Percentiles rank a stretch among this genome's conserved stretches.
Conservation (phyloP, 1,140 invertebrate species). For the Brachionus paranguensis region DNA sequence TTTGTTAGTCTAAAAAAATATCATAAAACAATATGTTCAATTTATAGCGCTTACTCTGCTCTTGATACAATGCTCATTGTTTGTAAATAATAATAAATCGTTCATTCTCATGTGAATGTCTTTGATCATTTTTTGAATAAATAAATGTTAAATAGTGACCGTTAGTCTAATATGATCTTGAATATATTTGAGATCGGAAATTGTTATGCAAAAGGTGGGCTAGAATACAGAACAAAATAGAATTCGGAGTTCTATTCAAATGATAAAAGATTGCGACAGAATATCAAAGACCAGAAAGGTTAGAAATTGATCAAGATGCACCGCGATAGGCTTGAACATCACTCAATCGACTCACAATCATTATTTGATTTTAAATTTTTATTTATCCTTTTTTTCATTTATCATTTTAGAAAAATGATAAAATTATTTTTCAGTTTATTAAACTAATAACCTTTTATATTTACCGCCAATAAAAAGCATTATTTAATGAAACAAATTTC, state of each 20-base stretch:
- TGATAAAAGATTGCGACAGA: background rate
- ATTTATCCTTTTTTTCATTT: no score
- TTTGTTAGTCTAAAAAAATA: background rate
- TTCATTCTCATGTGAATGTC: background rate
- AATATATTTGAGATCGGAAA: background rate
- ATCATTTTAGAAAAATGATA: no score
- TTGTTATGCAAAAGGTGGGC: background rate
- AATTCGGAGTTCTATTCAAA: background rate
- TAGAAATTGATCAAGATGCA: background rate
- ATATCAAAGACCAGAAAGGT: background rate
- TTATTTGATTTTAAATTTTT: no score
- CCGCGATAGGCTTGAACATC: background rate
- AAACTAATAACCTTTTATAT: no score
- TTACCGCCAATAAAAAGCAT: no score
- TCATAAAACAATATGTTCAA: background rate
- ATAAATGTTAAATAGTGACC: background rate
- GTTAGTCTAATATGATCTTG: background rate
- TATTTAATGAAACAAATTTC: no score
- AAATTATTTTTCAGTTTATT: no score
- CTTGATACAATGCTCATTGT: background rate
- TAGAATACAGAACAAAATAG: background rate
- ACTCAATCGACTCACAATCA: no score
- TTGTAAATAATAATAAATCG: background rate
- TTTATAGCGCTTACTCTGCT: background rate
- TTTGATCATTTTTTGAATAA: background rate